These are phyloP conservation scores for Cecropterus lyciades DNA, from an alignment of 1,140 invertebrate genomes.

Conservation along the genomic window DNA sequence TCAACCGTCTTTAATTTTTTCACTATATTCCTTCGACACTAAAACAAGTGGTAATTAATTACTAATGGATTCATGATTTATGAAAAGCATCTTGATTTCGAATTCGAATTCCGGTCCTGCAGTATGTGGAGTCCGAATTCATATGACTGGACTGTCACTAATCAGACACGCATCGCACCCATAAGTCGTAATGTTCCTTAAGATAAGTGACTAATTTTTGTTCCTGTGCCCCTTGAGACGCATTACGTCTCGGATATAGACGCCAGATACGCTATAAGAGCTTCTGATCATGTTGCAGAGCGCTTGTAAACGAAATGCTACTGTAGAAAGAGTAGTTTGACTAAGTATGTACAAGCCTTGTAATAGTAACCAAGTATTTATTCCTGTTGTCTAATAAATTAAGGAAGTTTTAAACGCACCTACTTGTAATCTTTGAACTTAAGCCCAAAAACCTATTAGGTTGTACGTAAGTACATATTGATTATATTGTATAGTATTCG, in stretches of 20 bases:
- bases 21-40: too few species aligned
- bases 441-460: too few species aligned
- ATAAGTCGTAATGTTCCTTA: background rate
- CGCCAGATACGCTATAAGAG: conserved; percentile 56
- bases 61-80: too few species aligned
- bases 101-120: too few species aligned
- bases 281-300: conserved; percentile 17
- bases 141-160: background rate
- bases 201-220: conserved; percentile 45
- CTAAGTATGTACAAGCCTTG: background rate
- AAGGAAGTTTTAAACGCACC: too few species aligned
- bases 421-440: too few species aligned
- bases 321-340: background rate
- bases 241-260: conserved; percentile 57
- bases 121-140: too few species aligned
- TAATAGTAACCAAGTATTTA: background rate
- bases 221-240: conserved; percentile 31
- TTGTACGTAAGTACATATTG: too few species aligned
- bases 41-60: too few species aligned
- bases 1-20: too few species aligned
- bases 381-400: background rate
- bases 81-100: too few species aligned
- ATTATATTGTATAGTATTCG: too few species aligned
- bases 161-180: background rate
- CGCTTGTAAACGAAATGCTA: conserved; percentile 1